Evolutionary conservation across 2,113 vertebrate species (phyloP).

Genomic region (Tringa solitaria): DNA sequence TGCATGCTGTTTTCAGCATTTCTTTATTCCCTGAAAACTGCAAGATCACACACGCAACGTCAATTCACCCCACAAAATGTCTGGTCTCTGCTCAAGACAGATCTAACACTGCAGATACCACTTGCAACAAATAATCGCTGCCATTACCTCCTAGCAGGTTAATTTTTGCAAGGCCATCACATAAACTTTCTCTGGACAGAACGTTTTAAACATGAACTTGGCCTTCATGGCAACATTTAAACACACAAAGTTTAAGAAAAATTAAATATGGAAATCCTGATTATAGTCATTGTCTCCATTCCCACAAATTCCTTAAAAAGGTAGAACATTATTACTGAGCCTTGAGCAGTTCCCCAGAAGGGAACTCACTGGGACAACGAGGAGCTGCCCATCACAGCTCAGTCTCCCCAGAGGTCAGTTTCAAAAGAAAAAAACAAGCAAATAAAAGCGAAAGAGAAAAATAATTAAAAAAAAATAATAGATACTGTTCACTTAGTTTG

Average conservation of each 20-base stretch:
- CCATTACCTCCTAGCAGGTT: background rate
- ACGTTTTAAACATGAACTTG: background rate
- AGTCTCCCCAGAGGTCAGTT: background rate
- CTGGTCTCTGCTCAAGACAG: background rate
- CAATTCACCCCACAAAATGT: background rate
- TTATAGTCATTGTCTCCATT: background rate
- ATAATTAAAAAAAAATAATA: background rate
- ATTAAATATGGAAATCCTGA: background rate
- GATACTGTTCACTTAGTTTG: background rate
- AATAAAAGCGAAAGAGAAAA: background rate
- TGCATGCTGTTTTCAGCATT: background rate
- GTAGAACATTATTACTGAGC: background rate
- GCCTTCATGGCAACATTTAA: background rate
- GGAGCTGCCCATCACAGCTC: background rate
- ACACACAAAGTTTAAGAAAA: background rate
- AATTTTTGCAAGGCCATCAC: background rate
- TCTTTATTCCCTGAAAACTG: background rate
- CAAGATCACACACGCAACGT: background rate
- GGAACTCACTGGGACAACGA: background rate
- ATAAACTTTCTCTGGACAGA: background rate
- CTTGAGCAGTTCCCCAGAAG: background rate
- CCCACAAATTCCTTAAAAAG: background rate
- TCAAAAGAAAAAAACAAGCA: background rate
- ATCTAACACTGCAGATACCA: background rate
- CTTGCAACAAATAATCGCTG: background rate